Base-by-base conservation (phyloP, 2,888 invertebrate species). In the Melanophora roralis region DNA sequence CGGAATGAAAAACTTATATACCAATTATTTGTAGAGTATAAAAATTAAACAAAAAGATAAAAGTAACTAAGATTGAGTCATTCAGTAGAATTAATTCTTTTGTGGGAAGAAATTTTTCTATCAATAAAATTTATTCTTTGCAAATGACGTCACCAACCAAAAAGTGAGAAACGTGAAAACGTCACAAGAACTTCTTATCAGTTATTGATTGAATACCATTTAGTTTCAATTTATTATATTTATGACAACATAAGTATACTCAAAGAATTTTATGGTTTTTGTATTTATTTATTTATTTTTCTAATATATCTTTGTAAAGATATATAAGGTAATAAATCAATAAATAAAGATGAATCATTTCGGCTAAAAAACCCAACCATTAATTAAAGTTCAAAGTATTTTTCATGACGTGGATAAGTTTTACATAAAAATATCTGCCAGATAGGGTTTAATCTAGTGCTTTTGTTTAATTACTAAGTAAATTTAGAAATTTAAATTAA, bases 1-100 rank as follows among this genome's bases (percentile, higher is more conserved):
- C n/a, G n/a, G n/a, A n/a, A n/a, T n/a, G n/a, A n/a, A n/a, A n/a
- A n/a, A n/a, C n/a, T n/a, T n/a, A n/a, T n/a, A n/a, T n/a, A n/a
- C n/a, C n/a, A n/a, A n/a, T n/a, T n/a, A n/a, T n/a, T n/a, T n/a
- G n/a, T n/a, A n/a, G n/a, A n/a, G n/a, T n/a, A n/a, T n/a, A n/a
- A n/a, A n/a, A n/a, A n/a, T n/a, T n/a, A n/a, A n/a, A n/a, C n/a
- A n/a, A n/a, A n/a, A n/a, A n/a, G n/a, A n/a, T n/a, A n/a, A n/a
- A n/a, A n/a, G n/a, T n/a, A n/a, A n/a, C n/a, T n/a, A n/a, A n/a
- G 43, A 43, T 67, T 67, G 49, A 74, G 59, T 74, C 74, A 67
- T 74, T 59, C 57, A 51, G 6, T 12, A 67, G 2, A 0, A 1
- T 43, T 3, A 16, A 6, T 45, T 45, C 21, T 43, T 43, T 8